A percentile compares a stretch with the other conserved stretches of the same genome.
phyloP scores from a whole-genome alignment of 2,888 invertebrate species.

The Carterocephalus palaemon region DNA sequence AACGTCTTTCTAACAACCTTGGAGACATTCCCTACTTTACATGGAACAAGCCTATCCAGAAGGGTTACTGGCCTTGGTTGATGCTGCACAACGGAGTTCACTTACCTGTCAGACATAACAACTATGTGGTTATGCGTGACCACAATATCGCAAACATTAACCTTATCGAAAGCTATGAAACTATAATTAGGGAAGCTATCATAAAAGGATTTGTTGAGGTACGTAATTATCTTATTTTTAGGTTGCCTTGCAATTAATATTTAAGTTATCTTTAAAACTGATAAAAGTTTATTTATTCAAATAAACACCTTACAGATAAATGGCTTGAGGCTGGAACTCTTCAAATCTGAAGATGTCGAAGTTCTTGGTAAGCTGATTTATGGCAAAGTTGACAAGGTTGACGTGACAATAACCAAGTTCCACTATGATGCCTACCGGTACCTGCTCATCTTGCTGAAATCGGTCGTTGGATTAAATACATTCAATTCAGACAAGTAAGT shows the following conservation, averaged over 20 bases:
- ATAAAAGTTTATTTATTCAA: constrained; percentile 1
- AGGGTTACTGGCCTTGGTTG: constrained; percentile 79
- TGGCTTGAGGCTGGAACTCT: constrained; percentile 54
- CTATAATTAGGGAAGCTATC: constrained; percentile 77
- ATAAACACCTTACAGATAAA: too few relatives aligned
- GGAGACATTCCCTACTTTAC: constrained; percentile 64
- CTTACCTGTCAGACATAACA: constrained; percentile 70
- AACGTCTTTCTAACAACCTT: constrained; percentile 71
- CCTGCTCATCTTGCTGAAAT: constrained; percentile 75
- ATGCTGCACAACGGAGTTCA: constrained; percentile 74
- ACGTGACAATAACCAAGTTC: constrained; percentile 49
- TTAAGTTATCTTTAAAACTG: neutral
- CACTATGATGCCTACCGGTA: constrained; percentile 74
- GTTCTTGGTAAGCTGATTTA: constrained; percentile 75
- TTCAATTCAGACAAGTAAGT: constrained; percentile 57
- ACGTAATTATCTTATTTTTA: constrained; percentile 29
- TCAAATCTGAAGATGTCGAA: constrained; percentile 71
- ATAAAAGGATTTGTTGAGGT: constrained; percentile 74
- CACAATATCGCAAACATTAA: constrained; percentile 42
- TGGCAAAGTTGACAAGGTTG: constrained; percentile 59
- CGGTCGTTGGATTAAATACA: constrained; percentile 61
- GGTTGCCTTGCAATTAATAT: neutral
- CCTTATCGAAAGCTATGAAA: constrained; percentile 64
- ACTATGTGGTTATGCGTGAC: constrained; percentile 52
- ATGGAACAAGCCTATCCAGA: constrained; percentile 59